Percentiles rank a stretch among this genome's conserved stretches.
Conservation (phyloP, 2,797 vertebrate genomes). For the Streptopelia turtur region DNA sequence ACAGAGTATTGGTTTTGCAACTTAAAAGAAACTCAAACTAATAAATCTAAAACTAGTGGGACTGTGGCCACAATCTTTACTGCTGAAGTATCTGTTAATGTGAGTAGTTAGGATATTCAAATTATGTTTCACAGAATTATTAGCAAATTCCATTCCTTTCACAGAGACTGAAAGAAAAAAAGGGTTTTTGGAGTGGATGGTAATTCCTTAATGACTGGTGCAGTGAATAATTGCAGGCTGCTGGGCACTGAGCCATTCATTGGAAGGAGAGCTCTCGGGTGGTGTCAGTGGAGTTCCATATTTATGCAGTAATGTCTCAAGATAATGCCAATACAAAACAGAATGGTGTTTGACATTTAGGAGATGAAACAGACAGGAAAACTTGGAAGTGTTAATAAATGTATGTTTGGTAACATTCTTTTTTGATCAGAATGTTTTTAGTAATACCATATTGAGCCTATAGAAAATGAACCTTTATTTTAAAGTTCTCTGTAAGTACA, state of each 20-base stretch:
- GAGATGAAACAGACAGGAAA: neutral
- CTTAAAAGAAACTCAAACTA: neutral
- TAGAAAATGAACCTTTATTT: neutral
- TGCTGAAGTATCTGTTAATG: neutral
- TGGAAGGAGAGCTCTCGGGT: conserved; percentile 24
- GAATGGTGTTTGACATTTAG: conserved; percentile 36
- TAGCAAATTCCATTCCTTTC: neutral
- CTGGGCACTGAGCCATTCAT: conserved; percentile 34
- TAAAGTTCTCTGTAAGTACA: neutral
- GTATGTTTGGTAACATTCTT: conserved; percentile 50
- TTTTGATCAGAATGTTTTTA: conserved; percentile 31
- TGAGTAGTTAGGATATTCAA: neutral
- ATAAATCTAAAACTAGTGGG: neutral
- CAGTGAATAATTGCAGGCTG: conserved; percentile 7
- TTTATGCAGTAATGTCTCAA: conserved; percentile 49
- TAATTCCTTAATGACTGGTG: conserved; percentile 25
- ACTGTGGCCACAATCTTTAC: neutral
- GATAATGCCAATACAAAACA: conserved; percentile 57
- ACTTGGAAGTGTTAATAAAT: conserved; percentile 42
- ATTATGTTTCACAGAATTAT: neutral
- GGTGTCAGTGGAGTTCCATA: conserved; percentile 34
- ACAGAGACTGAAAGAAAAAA: neutral
- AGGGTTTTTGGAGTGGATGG: neutral
- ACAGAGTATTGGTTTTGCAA: neutral
- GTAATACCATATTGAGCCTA: conserved; percentile 27